Conservation (phyloP, 2,113 vertebrate species). For the Tragelaphus imberbis region DNA sequence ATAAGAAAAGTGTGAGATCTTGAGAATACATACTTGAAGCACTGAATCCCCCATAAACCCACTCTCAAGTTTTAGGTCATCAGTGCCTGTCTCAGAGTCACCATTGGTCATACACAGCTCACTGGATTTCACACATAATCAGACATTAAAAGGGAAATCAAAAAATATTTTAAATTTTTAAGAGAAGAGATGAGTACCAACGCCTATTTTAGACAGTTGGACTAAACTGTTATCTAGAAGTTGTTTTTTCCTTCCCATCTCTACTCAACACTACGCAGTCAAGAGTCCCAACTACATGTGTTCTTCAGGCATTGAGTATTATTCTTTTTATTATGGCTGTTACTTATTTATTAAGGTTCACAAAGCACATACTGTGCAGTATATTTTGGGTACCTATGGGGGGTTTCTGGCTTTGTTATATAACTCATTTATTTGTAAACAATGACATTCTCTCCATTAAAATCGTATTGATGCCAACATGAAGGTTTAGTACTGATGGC, state of each 20-base stretch:
- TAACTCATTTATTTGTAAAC: slow-evolving; percentile 57
- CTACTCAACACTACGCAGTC: background rate
- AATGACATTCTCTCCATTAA: slow-evolving; percentile 4
- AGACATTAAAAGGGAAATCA: background rate
- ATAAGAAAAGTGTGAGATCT: background rate
- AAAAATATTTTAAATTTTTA: background rate
- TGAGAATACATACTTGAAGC: background rate
- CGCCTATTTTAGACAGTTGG: background rate
- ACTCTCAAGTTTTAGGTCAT: background rate
- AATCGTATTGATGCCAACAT: slow-evolving; percentile 25
- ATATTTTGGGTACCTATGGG: background rate
- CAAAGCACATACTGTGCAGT: background rate
- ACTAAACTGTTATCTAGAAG: background rate
- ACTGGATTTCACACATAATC: background rate
- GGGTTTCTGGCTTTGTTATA: background rate
- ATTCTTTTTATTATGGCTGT: background rate
- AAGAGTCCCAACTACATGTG: background rate
- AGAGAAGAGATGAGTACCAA: background rate
- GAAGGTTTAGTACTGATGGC: slow-evolving; percentile 13
- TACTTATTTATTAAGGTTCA: background rate
- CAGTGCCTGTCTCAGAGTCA: background rate
- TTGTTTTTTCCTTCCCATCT: background rate
- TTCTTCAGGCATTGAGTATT: background rate
- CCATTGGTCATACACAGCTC: background rate
- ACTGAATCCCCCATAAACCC: background rate